Base-by-base conservation (phyloP, 92 coral and sea anemone genomes). In the Paramuricea clavata region DNA sequence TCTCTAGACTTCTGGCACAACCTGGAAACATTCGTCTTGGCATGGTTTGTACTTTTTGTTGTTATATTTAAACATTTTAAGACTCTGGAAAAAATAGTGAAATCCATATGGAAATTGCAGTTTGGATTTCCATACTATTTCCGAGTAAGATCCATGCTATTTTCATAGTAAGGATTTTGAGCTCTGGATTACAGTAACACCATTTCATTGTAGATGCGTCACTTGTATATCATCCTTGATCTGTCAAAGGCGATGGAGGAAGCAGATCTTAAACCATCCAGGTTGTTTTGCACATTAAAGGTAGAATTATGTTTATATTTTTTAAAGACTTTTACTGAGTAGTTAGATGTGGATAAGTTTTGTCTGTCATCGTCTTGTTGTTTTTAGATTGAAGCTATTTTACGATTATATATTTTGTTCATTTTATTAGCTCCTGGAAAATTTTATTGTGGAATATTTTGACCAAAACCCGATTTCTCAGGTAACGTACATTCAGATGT, bases 381-480 rank as follows among this genome's bases (percentile, higher is more conserved):
- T n/a, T n/a, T n/a, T n/a, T n/a, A n/a, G n/a, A n/a, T n/a, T n/a
- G n/a, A n/a, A n/a, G n/a, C n/a, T n/a, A n/a, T n/a, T n/a, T n/a
- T n/a, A n/a, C n/a, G n/a, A n/a, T n/a, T n/a, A 39, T 16, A 67
- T 3, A 28, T n/a, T 4, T 13, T 49, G 65, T 62, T 49, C 77
- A 65, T 35, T 83, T n/a, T 64, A 22, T 35, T 88, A 95, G 99
- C 91, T 94, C 0, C 56, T 96, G 83, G 95, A 94, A 78, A 90
- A 85, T 49, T 96, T 96, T 76, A 88, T 94, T 34, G 89, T 86
- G 25, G 97, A 94, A 61, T 96, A 94, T 77, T 96, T 96, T 93
- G 99, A 96, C 85, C 99, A 96, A 90, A 96, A 96, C 69, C 99
- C 99, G 17, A 96, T 96, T 74, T 96, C 99, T 72, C 99, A 96